Conservation (phyloP, 1,140 invertebrate species). For the Gonatopus flavifemur region DNA sequence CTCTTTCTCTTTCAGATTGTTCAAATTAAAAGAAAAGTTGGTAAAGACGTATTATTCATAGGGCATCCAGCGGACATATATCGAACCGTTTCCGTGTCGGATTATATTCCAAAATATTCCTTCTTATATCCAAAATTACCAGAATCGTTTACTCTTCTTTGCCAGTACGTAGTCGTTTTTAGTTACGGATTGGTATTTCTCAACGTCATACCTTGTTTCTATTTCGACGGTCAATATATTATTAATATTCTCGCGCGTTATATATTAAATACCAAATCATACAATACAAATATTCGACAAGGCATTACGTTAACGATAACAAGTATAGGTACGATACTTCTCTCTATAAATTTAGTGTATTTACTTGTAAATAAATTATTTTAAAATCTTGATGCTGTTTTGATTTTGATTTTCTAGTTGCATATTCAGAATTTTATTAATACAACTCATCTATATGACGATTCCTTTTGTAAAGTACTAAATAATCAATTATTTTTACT, state of each 20-base stretch:
- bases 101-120: constrained; percentile 76
- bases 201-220: constrained; percentile 92
- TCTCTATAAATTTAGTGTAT: constrained; percentile 52
- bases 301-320: constrained; percentile 59
- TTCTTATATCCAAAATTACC: constrained; percentile 71
- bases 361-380: constrained; percentile 41
- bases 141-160: constrained; percentile 66
- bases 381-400: constrained; percentile 19
- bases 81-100: constrained; percentile 70
- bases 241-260: constrained; percentile 63
- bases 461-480: background rate
- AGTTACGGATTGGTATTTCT: constrained; percentile 87
- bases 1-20: constrained; percentile 52
- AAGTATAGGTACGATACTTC: constrained; percentile 59
- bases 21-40: constrained; percentile 67
- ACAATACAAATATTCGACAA: constrained; percentile 55
- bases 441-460: background rate
- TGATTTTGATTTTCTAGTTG: constrained; percentile 8
- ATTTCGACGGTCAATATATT: constrained; percentile 90
- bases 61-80: constrained; percentile 76
- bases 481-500: too few relatives aligned
- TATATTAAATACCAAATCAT: constrained; percentile 54
- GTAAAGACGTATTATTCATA: constrained; percentile 72
- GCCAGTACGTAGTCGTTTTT: constrained; percentile 82
- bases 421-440: constrained; percentile 9